Conservation (phyloP, 2,888 invertebrate genomes). For the Tachina fera region DNA sequence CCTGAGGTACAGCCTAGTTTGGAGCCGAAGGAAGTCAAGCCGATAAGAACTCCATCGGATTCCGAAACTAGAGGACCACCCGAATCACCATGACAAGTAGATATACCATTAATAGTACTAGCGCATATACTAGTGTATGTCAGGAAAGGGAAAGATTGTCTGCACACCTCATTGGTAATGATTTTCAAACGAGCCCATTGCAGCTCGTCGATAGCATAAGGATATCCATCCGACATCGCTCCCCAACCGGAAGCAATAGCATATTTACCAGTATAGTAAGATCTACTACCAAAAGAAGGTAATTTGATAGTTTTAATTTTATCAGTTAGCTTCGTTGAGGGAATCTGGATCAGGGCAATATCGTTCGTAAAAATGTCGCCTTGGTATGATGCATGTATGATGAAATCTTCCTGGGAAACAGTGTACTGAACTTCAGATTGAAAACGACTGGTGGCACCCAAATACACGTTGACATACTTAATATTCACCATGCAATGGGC, state of each 20-base stretch:
- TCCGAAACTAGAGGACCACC: slow-evolving; percentile 78
- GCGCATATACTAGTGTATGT: slow-evolving; percentile 74
- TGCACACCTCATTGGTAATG: slow-evolving; percentile 75
- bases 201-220: slow-evolving; percentile 27
- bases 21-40: slow-evolving; percentile 78
- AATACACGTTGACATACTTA: slow-evolving; percentile 73
- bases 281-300: slow-evolving; percentile 67
- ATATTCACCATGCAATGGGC: slow-evolving; percentile 78
- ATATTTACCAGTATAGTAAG: slow-evolving; percentile 70
- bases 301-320: slow-evolving; percentile 68
- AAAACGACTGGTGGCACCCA: slow-evolving; percentile 74
- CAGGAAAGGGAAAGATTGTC: neutral
- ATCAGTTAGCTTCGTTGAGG: slow-evolving; percentile 63
- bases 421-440: slow-evolving; percentile 70
- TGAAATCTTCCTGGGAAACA: slow-evolving; percentile 70
- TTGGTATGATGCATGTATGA: slow-evolving; percentile 79
- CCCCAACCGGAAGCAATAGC: slow-evolving; percentile 81
- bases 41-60: slow-evolving; percentile 72
- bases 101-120: slow-evolving; percentile 70
- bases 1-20: slow-evolving; percentile 76
- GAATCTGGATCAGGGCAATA: slow-evolving; percentile 78
- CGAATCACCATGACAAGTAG: slow-evolving; percentile 80
- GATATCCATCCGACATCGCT: slow-evolving; percentile 73
- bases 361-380: slow-evolving; percentile 75
- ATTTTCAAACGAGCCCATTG: slow-evolving; percentile 74